Percentiles rank a stretch among this genome's conserved stretches.
Evolutionary conservation across 2,797 vertebrate genomes (phyloP).

Genomic region (Parauchenoglanis ngamensis): DNA sequence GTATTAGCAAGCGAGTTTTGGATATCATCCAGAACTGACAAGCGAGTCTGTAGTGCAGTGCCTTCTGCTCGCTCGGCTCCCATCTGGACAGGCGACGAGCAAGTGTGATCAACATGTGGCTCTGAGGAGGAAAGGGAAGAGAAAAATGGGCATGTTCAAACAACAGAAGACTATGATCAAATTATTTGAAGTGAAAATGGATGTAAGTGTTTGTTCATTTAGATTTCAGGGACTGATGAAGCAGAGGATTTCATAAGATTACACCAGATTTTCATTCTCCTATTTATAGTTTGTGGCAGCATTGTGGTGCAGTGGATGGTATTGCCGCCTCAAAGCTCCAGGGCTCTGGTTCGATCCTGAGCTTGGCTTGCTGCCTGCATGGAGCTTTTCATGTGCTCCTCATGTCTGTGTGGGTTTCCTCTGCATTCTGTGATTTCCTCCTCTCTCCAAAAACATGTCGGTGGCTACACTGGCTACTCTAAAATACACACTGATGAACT

Average conservation of each 20-base stretch:
- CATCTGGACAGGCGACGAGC: constrained; percentile 48
- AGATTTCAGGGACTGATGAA: not conserved
- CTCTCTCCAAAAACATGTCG: no score
- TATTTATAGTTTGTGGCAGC: not conserved
- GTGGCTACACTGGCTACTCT: not conserved
- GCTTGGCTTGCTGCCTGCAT: no score
- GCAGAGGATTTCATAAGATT: constrained; percentile 8
- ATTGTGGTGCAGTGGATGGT: not conserved
- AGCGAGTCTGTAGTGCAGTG: constrained; percentile 42
- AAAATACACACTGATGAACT: not conserved
- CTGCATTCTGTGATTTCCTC: not conserved
- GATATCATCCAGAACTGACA: constrained; percentile 36
- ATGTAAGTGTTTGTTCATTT: not conserved
- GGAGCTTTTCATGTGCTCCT: not conserved
- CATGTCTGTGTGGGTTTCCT: not conserved
- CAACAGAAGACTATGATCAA: not conserved
- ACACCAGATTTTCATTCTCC: not conserved
- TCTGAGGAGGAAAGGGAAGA: constrained; percentile 12
- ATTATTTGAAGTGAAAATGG: constrained; percentile 16
- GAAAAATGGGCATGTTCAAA: not conserved
- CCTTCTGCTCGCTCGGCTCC: constrained; percentile 44
- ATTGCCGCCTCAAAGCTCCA: not conserved
- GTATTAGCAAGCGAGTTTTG: constrained; percentile 39
- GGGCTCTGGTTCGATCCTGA: not conserved
- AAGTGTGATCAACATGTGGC: constrained; percentile 43